phyloP scores from a whole-genome alignment of 1,140 invertebrate species.

The Macrocentrus cingulum region DNA sequence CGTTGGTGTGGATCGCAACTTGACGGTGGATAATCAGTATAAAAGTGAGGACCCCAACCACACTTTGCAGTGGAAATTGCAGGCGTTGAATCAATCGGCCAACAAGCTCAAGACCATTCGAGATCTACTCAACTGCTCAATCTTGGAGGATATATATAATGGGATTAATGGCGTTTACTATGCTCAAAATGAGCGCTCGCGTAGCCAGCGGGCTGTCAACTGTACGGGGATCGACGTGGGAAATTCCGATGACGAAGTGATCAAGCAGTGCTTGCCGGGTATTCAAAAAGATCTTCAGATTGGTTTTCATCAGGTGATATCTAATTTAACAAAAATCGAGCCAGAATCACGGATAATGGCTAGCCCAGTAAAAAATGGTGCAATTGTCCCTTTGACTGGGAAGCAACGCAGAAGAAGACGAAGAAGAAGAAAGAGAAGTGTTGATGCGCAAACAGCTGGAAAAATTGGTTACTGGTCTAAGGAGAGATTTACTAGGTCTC shows the following conservation, averaged over 20 bases:
- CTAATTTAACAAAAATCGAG: slow-evolving; percentile 17
- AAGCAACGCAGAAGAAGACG: too few species aligned
- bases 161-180: not conserved
- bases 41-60: slow-evolving; percentile 17
- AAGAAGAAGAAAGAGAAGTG: slow-evolving; percentile 12
- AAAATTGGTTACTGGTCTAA: slow-evolving; percentile 33
- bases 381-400: not conserved
- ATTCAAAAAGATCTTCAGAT: slow-evolving; percentile 31
- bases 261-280: slow-evolving; percentile 21
- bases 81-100: slow-evolving; percentile 31
- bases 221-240: not conserved
- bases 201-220: not conserved
- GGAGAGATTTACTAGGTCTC: slow-evolving; percentile 27
- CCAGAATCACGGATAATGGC: too few species aligned
- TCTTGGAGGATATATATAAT: slow-evolving; percentile 17
- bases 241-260: not conserved
- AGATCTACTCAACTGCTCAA: slow-evolving; percentile 34
- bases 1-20: slow-evolving; percentile 33
- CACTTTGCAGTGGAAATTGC: slow-evolving; percentile 27
- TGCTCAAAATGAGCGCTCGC: not conserved
- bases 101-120: slow-evolving; percentile 26
- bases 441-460: slow-evolving; percentile 12
- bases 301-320: slow-evolving; percentile 28
- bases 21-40: slow-evolving; percentile 31
- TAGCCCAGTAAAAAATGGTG: slow-evolving; percentile 2